These are phyloP conservation scores for Phenganax subtilis DNA, from an alignment of 92 coral and sea anemone species.

Conservation along the genomic window DNA sequence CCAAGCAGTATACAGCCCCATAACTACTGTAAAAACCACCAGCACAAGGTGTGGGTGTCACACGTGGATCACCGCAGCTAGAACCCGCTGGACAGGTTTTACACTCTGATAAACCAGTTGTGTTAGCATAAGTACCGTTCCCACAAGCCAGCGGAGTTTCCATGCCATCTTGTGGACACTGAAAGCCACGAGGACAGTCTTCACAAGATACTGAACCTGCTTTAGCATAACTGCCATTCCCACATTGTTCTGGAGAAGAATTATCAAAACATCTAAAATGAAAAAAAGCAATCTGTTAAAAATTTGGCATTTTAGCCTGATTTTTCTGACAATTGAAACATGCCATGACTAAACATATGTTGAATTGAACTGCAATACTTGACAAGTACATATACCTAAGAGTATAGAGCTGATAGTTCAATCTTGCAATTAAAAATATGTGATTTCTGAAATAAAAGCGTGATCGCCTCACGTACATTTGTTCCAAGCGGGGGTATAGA, in stretches of 20 bases:
- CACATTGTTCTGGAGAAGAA: constrained; percentile 60
- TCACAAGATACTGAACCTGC: constrained; percentile 59
- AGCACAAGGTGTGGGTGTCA: constrained; percentile 63
- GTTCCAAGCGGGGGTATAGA: no score
- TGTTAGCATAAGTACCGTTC: constrained; percentile 77
- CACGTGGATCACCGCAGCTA: constrained; percentile 66
- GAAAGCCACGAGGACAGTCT: constrained; percentile 66
- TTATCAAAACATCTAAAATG: constrained; percentile 54
- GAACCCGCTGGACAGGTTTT: constrained; percentile 79
- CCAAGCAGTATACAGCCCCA: constrained; percentile 73
- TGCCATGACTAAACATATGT: no score
- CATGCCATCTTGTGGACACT: constrained; percentile 68
- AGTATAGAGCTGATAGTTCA: no score
- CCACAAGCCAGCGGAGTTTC: constrained; percentile 59
- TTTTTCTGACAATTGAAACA: background rate
- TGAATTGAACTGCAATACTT: no score
- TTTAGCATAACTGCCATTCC: constrained; percentile 61
- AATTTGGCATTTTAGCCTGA: background rate
- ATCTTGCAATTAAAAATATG: no score
- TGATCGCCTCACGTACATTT: no score
- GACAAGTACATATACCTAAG: no score
- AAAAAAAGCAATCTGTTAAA: background rate
- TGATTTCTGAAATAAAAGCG: no score
- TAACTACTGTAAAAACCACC: constrained; percentile 82
- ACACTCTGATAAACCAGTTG: constrained; percentile 77